Evolutionary conservation across 2,797 vertebrate species (phyloP).

Genomic region (Sardinella longiceps): DNA sequence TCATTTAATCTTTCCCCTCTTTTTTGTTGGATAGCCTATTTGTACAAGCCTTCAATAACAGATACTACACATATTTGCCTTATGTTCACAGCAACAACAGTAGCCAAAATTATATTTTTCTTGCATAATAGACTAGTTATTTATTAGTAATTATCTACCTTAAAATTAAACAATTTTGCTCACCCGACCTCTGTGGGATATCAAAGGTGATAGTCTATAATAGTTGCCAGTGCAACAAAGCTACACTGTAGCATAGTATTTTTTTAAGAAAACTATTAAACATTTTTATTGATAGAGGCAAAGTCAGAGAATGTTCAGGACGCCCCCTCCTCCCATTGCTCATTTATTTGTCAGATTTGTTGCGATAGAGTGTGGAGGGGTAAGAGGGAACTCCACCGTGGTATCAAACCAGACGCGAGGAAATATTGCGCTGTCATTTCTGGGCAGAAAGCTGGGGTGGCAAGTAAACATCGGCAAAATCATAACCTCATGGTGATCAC

Average conservation of each 20-base stretch:
- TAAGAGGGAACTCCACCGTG: neutral
- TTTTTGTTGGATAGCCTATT: too few relatives aligned
- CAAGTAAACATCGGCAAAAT: constrained; percentile 20
- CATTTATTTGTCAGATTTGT: neutral
- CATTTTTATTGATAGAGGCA: neutral
- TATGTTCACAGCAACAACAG: too few relatives aligned
- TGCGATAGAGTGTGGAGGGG: neutral
- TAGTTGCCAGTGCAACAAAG: neutral
- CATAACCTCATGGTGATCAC: neutral
- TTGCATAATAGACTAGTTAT: too few relatives aligned
- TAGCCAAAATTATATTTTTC: too few relatives aligned
- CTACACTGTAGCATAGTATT: neutral
- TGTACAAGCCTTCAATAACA: too few relatives aligned
- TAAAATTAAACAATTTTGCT: neutral
- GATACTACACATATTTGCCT: too few relatives aligned
- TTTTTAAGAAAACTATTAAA: neutral
- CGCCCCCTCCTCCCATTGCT: neutral
- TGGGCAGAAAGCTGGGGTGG: constrained; percentile 19
- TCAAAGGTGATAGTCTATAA: neutral
- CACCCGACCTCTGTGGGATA: neutral
- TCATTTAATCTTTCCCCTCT: neutral
- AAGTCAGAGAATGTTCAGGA: neutral
- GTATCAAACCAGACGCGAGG: constrained; percentile 18
- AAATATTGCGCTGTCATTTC: constrained; percentile 73
- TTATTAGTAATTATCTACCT: too few relatives aligned